A percentile compares a stretch with the other conserved stretches of the same genome.
These are phyloP conservation scores for Craniophora ligustri DNA, from an alignment of 2,888 invertebrate genomes.

Conservation along the genomic window DNA sequence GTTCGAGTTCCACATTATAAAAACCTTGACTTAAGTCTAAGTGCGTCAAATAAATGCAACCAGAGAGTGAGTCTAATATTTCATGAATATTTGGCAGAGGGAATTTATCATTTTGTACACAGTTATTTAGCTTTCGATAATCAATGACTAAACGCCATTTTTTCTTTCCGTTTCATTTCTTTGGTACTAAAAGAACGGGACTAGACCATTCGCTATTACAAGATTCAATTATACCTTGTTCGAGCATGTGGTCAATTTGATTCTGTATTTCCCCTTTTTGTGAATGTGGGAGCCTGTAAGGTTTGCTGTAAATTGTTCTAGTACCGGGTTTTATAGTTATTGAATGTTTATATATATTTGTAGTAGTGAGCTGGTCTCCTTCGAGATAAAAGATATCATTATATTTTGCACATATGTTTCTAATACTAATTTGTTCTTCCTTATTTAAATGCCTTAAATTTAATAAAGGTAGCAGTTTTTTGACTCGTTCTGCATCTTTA, in stretches of 20 bases:
- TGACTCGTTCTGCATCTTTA: background rate
- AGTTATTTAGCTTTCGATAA: background rate
- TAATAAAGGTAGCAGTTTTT: background rate
- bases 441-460: background rate
- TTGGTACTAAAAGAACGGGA: conserved; percentile 1
- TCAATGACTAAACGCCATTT: conserved; percentile 3
- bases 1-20: background rate
- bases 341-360: conserved; percentile 17
- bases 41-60: background rate
- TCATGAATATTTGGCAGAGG: background rate
- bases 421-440: background rate
- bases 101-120: background rate
- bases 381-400: background rate
- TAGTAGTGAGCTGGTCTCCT: background rate
- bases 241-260: conserved; percentile 1
- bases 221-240: background rate
- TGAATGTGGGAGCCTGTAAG: background rate
- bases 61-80: background rate
- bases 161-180: background rate
- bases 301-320: background rate
- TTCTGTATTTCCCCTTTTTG: conserved; percentile 2
- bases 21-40: background rate
- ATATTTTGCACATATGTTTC: background rate
- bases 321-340: conserved; percentile 15
- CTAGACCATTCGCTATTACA: conserved; percentile 5